Evolutionary conservation across 1,140 invertebrate genomes (phyloP), one percentile per base, ranked within the genome.

Genomic region (Glomeris maerens): DNA sequence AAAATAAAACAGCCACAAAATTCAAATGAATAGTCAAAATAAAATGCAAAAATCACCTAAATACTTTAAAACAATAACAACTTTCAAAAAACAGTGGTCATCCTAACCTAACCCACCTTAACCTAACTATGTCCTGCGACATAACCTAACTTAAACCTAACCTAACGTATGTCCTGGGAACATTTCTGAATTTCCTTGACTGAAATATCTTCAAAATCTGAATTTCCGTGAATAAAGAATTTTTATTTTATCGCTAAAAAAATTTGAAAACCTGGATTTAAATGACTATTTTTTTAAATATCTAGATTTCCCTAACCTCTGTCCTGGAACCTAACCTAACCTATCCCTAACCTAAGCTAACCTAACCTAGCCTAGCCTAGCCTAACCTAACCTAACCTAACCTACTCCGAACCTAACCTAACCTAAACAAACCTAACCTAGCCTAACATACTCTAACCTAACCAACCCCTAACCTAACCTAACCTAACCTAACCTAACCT

Each of bases 381-480:
- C 47, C 47, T 49, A 49, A 49, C 47, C 47, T 49, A 49, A 49
- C 47, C 47, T 49, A 49, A 49, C 47, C 47, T 49, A 49, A 49
- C n/a, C n/a, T n/a, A n/a, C n/a, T n/a, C n/a, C n/a, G n/a, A n/a
- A n/a, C n/a, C n/a, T n/a, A n/a, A n/a, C 47, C 47, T 49, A 49
- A 49, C 47, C 47, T 49, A 49, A 49, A 28, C 47, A 44, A 49
- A 49, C 46, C 46, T 47, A 47, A 47, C 46, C 46, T 47, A 47
- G 46, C 47, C 47, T 47, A 49, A 49, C 47, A 27, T 49, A 49
- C 39, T 41, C 47, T 49, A 49, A 49, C 47, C 31, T 49, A 49
- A 49, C 46, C 46, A 41, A 47, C 36, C 46, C 46, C 20, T 36
- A 47, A 28, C 47, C 31, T 1, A 49, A 28, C 47, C 31, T 39